These are phyloP conservation scores for Poliocrania exsul DNA, from an alignment of 2,797 vertebrate genomes.

Conservation along the genomic window DNA sequence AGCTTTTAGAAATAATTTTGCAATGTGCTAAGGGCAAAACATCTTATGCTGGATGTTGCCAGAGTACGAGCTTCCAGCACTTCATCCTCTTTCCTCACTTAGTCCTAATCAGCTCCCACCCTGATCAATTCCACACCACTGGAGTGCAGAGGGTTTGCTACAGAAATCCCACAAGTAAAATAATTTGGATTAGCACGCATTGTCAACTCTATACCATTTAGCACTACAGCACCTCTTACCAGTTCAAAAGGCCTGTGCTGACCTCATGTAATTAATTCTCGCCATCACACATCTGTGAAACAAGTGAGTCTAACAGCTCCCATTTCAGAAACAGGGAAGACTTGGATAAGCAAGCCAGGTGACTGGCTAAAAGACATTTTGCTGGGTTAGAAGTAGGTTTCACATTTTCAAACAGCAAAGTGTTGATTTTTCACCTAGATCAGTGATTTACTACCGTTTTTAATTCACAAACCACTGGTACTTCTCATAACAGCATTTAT, in stretches of 20 bases:
- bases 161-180: neutral
- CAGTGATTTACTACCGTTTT: neutral
- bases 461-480: neutral
- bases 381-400: neutral
- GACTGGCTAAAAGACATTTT: neutral
- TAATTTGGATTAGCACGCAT: neutral
- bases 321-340: neutral
- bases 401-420: neutral
- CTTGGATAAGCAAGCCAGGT: neutral
- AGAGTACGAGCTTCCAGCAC: neutral
- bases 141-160: neutral
- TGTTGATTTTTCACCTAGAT: neutral
- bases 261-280: neutral
- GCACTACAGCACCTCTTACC: neutral
- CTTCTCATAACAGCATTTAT: neutral
- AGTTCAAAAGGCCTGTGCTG: neutral
- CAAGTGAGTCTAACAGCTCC: neutral
- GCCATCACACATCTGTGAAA: neutral
- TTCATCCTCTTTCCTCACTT: neutral
- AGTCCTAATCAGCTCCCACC: neutral
- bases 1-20: neutral
- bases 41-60: neutral
- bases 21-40: neutral
- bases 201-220: neutral
- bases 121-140: neutral